Evolutionary conservation across 2,113 vertebrate genomes (phyloP), one percentile per base, ranked within the genome.

Genomic region (Pseudolaguvia tuberculata): DNA sequence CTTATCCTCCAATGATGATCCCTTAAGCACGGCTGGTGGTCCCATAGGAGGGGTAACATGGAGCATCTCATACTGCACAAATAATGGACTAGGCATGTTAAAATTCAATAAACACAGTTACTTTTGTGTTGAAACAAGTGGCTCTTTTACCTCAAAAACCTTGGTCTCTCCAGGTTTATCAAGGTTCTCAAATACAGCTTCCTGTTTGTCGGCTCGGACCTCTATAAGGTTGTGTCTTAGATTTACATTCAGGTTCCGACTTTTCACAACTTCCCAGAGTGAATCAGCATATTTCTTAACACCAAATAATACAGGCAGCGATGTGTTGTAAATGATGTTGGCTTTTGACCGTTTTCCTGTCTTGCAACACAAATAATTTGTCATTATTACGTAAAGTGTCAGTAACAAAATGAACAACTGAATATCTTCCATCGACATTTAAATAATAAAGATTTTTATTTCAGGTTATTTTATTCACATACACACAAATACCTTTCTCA

Each of bases 1-100:
- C 55, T 79, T 79, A 72, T 99, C 94, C 0, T 92, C 91, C 82
- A 98, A 85, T 0, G 86, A 83, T 59, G 92, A 94, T 12, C 73
- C 88, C 86, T 94, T 87, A 14, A 99, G 79, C 3, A 93, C 94
- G 0, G 87, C 84, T 23, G 84, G 93, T 11, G 95, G 88, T 56
- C 95, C 94, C 97, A 99, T 99, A 0, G 97, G 97, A 1, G 97
- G 97, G 0, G 96, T 97, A 31, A 99, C 94, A 6, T 99, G 97
- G 72, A 99, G 94, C 95, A 99, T 97, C 85, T 94, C 96, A 79
- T 98, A 99, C 97, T 99, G 52, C 18, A 4, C 35, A 55, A 53
- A 57, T 8, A 71, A 67, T 23, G 6, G 27, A 18, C 7, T 72
- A 70, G 13, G 69, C 45, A 74, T 52, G 21, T 50, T 68, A 27